Base-by-base conservation (phyloP, 2,797 vertebrate genomes). In the Eulemur coronatus region DNA sequence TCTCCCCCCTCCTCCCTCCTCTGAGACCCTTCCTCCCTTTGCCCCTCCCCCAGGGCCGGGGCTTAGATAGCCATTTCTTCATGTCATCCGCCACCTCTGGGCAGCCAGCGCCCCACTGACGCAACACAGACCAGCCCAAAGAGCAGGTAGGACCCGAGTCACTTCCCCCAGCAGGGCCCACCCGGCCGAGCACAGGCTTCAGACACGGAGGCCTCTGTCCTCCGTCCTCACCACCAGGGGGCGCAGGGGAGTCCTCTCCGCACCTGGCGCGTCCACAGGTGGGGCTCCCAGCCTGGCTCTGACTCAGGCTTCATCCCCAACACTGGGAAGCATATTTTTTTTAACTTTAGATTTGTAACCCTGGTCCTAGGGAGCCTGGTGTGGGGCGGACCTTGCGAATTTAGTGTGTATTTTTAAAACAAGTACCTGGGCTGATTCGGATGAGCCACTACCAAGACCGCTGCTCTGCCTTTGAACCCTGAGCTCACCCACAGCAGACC, bases 121-220 rank as follows among this genome's bases (percentile, higher is more conserved):
- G 98, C 98, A 98, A 98, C 98, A 98, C 98, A 98, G 98, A 97
- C 97, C 98, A 98, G 97, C 98, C 94, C 46, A 98, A 97, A 98
- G 98, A 96, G 95, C 97, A 96, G 92, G 96, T 96, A 79, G 84
- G 65, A 88, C 97, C 96, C 98, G 98, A 98, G 98, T 98, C 98
- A 98, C 97, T 76, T 85, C 65, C 70, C 8, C 7, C 98, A 98
- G 99, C 98, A 97, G 96, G 98, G 98, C 98, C 13, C 4, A 98
- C 98, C 98, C 98, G 98, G 98, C n/a, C 1, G 20, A 94, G 91
- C 96, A 63, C 0, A 18, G 97, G 96, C 95, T 76, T 17, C 15
- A 59, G 78, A 24, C 97, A 97, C 96, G 90, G 33, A 13, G 59
- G 97, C 91, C 98, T 88, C 93, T 1, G 84, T 14, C 22, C 26